Evolutionary conservation across 2,888 invertebrate species (phyloP), one percentile per base, ranked within the genome.

Genomic region (Hermaeophaga mercurialis): DNA sequence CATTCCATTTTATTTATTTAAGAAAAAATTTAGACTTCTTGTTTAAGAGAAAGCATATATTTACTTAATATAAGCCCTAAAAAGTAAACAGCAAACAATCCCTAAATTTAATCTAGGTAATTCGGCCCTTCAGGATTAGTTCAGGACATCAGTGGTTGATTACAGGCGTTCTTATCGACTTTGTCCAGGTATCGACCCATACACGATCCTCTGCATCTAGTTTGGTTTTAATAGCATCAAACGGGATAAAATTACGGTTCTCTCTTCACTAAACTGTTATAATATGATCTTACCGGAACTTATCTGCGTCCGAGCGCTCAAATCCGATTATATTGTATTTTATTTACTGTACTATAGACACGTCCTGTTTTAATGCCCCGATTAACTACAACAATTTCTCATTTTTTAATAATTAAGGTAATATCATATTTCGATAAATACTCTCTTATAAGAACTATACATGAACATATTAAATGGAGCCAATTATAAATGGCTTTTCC

Each of bases 271-370:
- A 43, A 43, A 43, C 24, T 43, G 24, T 43, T 24, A 43, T 43
- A 43, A 43, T 43, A 43, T 9, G 43, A 26, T 43, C 43, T 43
- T 24, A 24, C 43, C 11, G 11, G 49, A 38, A 22, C 22, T 22
- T 22, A 22, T 5, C 22, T 3, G 7, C 4, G 22, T 22, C 12
- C 11, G 41, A 9, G 41, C 11, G 22, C 22, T 5, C 22, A 41
- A 41, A 41, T 41, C 41, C n/a, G 41, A 41, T 41, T 41, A n/a
- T n/a, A 41, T 41, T 41, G 41, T 41, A 11, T 39, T 24, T 38
- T 22, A n/a, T 41, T 41, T 19, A 12, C 41, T 22, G 22, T 6
- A 22, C 22, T n/a, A 41, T 41, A 7, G 22, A 22, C 41, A 26
- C 26, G 26, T 26, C 9, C 26, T 26, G 26, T 26, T 26, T 26